Conservation (phyloP, 2,888 invertebrate genomes). For the Apotomis turbidana region DNA sequence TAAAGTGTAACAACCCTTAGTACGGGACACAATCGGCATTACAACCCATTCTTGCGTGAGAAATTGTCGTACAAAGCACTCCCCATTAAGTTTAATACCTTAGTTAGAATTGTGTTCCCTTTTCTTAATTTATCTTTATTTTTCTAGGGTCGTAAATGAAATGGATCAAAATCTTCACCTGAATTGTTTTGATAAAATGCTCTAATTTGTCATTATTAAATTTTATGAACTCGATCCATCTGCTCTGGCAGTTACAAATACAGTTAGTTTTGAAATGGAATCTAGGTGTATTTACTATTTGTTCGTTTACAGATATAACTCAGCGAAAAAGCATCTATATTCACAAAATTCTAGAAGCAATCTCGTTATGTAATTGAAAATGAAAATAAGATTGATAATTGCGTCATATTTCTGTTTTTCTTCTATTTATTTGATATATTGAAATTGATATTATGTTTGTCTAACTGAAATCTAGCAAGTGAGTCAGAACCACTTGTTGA, state of each 20-base stretch:
- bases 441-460: too few relatives aligned
- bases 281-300: slow-evolving; percentile 5
- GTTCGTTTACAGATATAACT: not conserved
- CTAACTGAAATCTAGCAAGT: too few relatives aligned
- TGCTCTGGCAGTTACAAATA: slow-evolving; percentile 25
- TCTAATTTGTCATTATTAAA: slow-evolving; percentile 13
- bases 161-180: slow-evolving; percentile 3
- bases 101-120: slow-evolving; percentile 13
- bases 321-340: not conserved
- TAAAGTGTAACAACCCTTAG: slow-evolving; percentile 17
- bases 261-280: slow-evolving; percentile 3
- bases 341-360: not conserved
- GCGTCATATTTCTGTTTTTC: too few relatives aligned
- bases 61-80: slow-evolving; percentile 21
- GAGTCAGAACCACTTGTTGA: too few relatives aligned
- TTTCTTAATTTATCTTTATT: slow-evolving; percentile 6
- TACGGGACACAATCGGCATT: slow-evolving; percentile 6
- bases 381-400: too few relatives aligned
- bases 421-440: too few relatives aligned
- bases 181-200: slow-evolving; percentile 10
- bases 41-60: slow-evolving; percentile 30
- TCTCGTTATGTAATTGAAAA: not conserved
- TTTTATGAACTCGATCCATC: slow-evolving; percentile 11
- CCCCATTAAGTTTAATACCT: slow-evolving; percentile 18
- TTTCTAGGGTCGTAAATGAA: slow-evolving; percentile 3